These are phyloP conservation scores for Vicugna pacos DNA, from an alignment of 2,113 vertebrate species.

Conservation along the genomic window DNA sequence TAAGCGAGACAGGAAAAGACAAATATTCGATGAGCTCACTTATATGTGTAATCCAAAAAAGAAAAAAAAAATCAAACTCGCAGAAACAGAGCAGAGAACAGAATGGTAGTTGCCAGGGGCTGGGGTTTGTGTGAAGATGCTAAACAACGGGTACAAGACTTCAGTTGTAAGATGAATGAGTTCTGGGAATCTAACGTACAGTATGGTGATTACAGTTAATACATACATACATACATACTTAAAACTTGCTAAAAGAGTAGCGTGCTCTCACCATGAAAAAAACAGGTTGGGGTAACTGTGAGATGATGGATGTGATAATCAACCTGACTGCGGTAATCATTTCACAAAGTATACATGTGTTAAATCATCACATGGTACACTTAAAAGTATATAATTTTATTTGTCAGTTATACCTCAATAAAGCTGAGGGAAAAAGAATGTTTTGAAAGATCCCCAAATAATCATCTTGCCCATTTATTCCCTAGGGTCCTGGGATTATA, in stretches of 20 bases:
- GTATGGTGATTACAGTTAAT: not conserved
- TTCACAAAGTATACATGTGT: not conserved
- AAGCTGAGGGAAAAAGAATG: not conserved
- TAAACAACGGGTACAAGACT: not conserved
- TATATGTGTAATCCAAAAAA: not conserved
- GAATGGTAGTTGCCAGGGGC: not conserved
- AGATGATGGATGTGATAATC: not conserved
- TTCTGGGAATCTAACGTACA: not conserved
- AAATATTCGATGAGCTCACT: not conserved
- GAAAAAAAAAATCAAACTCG: not conserved
- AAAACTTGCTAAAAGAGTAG: not conserved
- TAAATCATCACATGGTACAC: not conserved
- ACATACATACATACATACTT: not conserved
- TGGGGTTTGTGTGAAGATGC: not conserved
- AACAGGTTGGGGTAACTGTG: not conserved
- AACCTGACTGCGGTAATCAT: not conserved
- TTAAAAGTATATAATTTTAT: not conserved
- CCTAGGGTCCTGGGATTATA: not conserved
- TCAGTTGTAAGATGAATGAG: not conserved
- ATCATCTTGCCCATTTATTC: not conserved
- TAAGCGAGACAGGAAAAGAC: not conserved
- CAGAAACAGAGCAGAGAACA: not conserved
- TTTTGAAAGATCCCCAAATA: slow-evolving; percentile 25
- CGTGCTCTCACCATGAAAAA: not conserved
- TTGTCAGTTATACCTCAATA: not conserved